A percentile compares a stretch with the other conserved stretches of the same genome.
These are phyloP conservation scores for Amazonetta brasiliensis DNA, from an alignment of 2,797 vertebrate genomes.

Conservation along the genomic window DNA sequence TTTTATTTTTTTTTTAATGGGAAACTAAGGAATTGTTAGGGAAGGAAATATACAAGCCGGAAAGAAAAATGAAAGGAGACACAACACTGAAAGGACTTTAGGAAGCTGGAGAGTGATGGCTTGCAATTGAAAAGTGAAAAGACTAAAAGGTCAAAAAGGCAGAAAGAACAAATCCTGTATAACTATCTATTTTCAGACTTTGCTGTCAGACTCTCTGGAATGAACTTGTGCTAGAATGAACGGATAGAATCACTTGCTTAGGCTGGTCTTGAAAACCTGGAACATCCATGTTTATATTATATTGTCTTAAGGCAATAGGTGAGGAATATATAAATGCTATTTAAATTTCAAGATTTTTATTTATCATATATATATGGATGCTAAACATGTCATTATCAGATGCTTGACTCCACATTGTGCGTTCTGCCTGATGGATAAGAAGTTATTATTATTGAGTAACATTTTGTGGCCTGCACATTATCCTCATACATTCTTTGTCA, in stretches of 20 bases:
- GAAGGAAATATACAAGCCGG: neutral
- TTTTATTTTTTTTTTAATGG: neutral
- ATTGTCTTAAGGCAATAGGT: neutral
- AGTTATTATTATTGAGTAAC: neutral
- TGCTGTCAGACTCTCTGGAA: neutral
- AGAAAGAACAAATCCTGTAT: neutral
- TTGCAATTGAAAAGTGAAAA: neutral
- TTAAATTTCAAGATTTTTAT: neutral
- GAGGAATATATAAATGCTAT: neutral
- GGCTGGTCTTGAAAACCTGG: neutral
- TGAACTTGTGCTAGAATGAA: neutral
- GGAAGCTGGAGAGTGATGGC: neutral
- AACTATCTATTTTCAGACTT: neutral
- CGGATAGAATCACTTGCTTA: neutral
- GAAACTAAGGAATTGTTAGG: neutral
- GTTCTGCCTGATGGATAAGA: neutral
- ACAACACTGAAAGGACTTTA: neutral
- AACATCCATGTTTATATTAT: neutral
- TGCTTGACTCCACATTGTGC: neutral
- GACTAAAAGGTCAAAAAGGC: neutral
- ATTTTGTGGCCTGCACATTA: neutral
- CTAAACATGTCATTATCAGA: neutral
- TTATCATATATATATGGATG: neutral
- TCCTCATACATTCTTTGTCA: neutral
- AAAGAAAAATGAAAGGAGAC: neutral